Percentiles rank a stretch among this genome's conserved stretches.
Evolutionary conservation across 2,113 vertebrate species (phyloP).

Genomic region (Mobula birostris): DNA sequence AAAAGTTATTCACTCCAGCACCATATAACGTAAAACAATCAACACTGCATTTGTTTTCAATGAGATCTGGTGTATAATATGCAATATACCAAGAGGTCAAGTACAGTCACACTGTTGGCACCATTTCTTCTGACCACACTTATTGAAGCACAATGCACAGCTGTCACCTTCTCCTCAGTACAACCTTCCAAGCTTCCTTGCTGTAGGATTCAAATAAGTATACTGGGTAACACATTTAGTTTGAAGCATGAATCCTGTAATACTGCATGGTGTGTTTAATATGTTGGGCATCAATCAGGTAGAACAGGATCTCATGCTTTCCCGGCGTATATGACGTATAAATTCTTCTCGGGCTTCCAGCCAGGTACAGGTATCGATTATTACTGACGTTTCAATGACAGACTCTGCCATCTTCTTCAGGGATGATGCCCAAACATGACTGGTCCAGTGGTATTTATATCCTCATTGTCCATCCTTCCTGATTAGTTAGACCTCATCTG

Average conservation of each 20-base stretch:
- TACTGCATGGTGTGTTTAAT: not conserved
- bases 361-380: no score
- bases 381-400: no score
- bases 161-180: not conserved
- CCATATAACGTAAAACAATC: not conserved
- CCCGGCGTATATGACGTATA: no score
- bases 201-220: not conserved
- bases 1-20: not conserved
- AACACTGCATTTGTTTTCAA: not conserved
- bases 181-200: not conserved
- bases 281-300: not conserved
- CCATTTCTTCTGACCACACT: not conserved
- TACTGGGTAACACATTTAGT: not conserved
- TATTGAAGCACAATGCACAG: not conserved
- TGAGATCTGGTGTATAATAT: not conserved
- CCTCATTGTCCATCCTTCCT: no score
- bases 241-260: not conserved
- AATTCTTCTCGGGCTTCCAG: no score
- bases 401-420: no score
- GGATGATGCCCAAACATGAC: no score
- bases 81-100: not conserved
- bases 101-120: not conserved
- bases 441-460: no score
- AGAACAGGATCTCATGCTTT: no score
- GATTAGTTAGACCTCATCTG: no score